Evolutionary conservation across 1,140 invertebrate species (phyloP).

Genomic region (Linepithema humile): DNA sequence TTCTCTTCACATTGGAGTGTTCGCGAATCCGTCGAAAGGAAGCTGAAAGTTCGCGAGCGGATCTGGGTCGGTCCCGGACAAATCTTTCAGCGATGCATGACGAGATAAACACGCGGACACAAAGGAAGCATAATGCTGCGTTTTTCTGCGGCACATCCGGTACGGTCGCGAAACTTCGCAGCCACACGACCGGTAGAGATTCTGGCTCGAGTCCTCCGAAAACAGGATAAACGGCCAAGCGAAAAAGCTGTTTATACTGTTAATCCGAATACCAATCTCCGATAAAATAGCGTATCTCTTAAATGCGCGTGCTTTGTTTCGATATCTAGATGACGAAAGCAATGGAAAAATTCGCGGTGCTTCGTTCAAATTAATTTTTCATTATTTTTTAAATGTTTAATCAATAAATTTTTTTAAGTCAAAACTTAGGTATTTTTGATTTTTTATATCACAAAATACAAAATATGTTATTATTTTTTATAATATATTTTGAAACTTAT

Average conservation of each 20-base stretch:
- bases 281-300: background rate
- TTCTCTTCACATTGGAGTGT: conserved; percentile 18
- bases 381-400: background rate
- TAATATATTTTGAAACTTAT: background rate
- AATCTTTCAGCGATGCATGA: conserved; percentile 64
- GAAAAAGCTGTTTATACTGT: conserved; percentile 40
- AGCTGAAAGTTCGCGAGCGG: conserved; percentile 45
- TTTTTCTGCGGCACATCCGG: conserved; percentile 35
- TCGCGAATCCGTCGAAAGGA: conserved; percentile 43
- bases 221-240: conserved; percentile 29
- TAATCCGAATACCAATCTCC: background rate
- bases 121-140: conserved; percentile 43
- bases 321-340: background rate
- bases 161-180: background rate
- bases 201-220: conserved; percentile 31
- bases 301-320: background rate
- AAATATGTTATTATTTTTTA: background rate
- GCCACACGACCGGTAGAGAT: background rate
- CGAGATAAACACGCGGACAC: conserved; percentile 61
- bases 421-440: background rate
- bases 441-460: background rate
- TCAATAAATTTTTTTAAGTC: background rate
- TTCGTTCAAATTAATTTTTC: background rate
- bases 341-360: background rate
- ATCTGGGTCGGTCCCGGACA: conserved; percentile 55